Evolutionary conservation across 2,113 vertebrate species (phyloP), one percentile per base, ranked within the genome.

Genomic region (Psephotus haematonotus): DNA sequence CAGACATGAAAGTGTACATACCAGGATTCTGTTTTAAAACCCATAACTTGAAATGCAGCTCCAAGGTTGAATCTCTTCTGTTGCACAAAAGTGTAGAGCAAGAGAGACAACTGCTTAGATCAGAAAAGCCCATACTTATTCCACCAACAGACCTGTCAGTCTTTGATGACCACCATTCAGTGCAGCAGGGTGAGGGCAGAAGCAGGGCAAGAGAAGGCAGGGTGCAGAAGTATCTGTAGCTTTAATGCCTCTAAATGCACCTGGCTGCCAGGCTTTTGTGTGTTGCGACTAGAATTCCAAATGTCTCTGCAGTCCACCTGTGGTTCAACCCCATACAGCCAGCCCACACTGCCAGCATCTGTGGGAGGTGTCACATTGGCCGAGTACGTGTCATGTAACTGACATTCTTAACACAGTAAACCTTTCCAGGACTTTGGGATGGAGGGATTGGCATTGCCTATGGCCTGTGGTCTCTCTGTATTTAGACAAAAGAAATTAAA

Each of bases 301-400:
- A 23, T 12, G 15, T 29, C 14, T 80, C 60, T 31, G 28, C 15
- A 49, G 52, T 24, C 52, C 3, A 0, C 27, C 6, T 41, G 27
- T n/a, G 28, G 41, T 60, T 92, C 49, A 65, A 17, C 10, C n/a
- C 31, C 52, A 24, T 24, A 76, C 82, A 72, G 12, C 11, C 22
- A 59, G 14, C 18, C 68, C 14, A n/a, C 19, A 63, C 6, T 24
- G 18, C 6, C 52, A 75, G 14, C 13, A 52, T 10, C 44, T n/a
- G 24, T 64, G 52, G n/a, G 35, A 88, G 25, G 29, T 60, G 39
- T 80, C 57, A 41, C 31, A 11, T 2, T 76, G 43, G 9, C 31
- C 4, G 0, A 75, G 13, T 33, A 71, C 9, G 11, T 35, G 35
- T 7, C 0, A 0, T 11, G 47, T 44, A 28, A 23, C 19, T 76